A percentile compares a stretch with the other conserved stretches of the same genome.
These are phyloP conservation scores for Polypterus senegalus DNA, from an alignment of 2,113 vertebrate species.

Conservation along the genomic window DNA sequence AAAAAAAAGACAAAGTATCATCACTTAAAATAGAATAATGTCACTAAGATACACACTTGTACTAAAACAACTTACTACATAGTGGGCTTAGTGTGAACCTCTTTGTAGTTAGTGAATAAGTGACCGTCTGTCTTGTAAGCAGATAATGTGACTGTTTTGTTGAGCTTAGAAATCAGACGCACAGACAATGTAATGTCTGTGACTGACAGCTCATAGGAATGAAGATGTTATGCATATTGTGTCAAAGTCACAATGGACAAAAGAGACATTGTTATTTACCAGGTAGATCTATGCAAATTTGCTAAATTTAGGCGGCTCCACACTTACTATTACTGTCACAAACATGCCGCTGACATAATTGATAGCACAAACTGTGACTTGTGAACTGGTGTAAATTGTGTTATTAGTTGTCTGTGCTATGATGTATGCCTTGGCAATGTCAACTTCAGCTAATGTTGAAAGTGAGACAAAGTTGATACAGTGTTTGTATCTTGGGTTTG, in stretches of 20 bases:
- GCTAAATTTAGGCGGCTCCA: constrained; percentile 10
- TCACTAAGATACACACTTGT: too few relatives aligned
- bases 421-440: constrained; percentile 12
- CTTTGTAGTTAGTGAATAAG: too few relatives aligned
- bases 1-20: too few relatives aligned
- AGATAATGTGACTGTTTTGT: too few relatives aligned
- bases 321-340: constrained; percentile 11
- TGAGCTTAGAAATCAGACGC: constrained; percentile 2
- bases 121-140: too few relatives aligned
- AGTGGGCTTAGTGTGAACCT: too few relatives aligned
- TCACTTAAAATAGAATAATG: too few relatives aligned
- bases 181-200: not conserved
- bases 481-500: constrained; percentile 8
- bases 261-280: constrained; percentile 3
- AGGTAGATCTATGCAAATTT: constrained; percentile 14
- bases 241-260: not conserved
- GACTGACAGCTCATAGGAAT: constrained; percentile 1
- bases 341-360: constrained; percentile 15
- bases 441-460: constrained; percentile 13
- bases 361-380: constrained; percentile 14
- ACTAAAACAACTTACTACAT: too few relatives aligned
- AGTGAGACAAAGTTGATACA: constrained; percentile 12
- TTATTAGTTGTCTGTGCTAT: constrained; percentile 4
- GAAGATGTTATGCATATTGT: constrained; percentile 1
- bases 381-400: constrained; percentile 9